Conservation (phyloP, 2,113 vertebrate species). For the Callaeas wilsoni region DNA sequence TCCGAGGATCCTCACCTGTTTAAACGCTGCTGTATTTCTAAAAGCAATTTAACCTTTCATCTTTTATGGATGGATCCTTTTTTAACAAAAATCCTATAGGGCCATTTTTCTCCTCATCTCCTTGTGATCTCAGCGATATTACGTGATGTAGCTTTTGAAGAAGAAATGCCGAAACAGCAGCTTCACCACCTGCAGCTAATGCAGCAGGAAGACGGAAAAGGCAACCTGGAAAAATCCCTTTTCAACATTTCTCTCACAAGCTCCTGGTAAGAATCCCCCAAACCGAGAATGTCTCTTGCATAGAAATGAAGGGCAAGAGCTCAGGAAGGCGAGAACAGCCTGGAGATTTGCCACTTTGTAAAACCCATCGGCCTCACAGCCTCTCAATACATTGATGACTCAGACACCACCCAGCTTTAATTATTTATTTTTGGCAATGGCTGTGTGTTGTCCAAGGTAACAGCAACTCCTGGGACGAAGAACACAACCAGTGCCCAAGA, state of each 20-base stretch:
- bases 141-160: constrained; percentile 66
- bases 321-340: neutral
- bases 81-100: constrained; percentile 66
- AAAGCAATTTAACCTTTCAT: constrained; percentile 69
- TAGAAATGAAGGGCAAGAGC: constrained; percentile 34
- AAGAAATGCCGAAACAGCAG: constrained; percentile 67
- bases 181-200: constrained; percentile 63
- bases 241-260: constrained; percentile 63
- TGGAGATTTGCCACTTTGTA: neutral
- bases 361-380: neutral
- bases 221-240: constrained; percentile 65
- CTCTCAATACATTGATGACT: neutral
- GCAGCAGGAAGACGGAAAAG: constrained; percentile 49
- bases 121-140: constrained; percentile 65
- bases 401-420: neutral
- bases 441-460: neutral
- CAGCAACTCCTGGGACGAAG: neutral
- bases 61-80: constrained; percentile 64
- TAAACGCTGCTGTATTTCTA: constrained; percentile 61
- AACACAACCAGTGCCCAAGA: neutral
- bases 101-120: constrained; percentile 63
- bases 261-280: constrained; percentile 52
- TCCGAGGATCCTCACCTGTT: constrained; percentile 59
- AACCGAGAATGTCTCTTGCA: constrained; percentile 36
- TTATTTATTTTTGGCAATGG: neutral